Base-by-base conservation (phyloP, 2,797 vertebrate genomes). In the Phaenicophaeus curvirostris region DNA sequence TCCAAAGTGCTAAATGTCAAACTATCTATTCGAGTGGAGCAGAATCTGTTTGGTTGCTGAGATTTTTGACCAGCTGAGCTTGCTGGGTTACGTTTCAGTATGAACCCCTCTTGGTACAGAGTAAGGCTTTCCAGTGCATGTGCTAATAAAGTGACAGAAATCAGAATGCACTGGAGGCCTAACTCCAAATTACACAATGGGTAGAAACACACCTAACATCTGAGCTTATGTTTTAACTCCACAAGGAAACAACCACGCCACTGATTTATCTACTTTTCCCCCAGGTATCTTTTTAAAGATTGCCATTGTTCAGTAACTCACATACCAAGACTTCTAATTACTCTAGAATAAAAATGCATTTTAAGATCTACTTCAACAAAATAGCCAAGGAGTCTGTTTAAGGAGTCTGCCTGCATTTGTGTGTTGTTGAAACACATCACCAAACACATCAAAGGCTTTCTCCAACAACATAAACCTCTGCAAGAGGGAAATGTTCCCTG, bases 311-410 rank as follows among this genome's bases (percentile, higher is more conserved):
- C 25, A 63, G 67, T 35, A 92, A 83, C 28, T 84, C 88, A 65
- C 35, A 74, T 35, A 92, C 10, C 15, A 80, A 80, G 30, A 50
- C 15, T 81, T 61, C 5, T 23, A 87, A 80, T 75, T 86, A 61
- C 48, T 31, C 69, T 61, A 37, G 35, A 76, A 58, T 90, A 80
- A 89, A 95, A 96, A 75, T 35, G 51, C 6, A 71, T 82, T 92
- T 97, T 57, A 89, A 77, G 81, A 94, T 74, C 84, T 39, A 84
- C 33, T 65, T 51, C 20, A 69, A 86, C 46, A 88, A 74, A 90
- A 92, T 93, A 67, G 30, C 5, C 53, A 27, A 46, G n/a, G n/a
- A n/a, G n/a, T n/a, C n/a, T 4, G 2, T 31, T 48, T 37, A 93
- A 69, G 54, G 62, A 55, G 24, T 46, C 67, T 77, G 62, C 86